Evolutionary conservation across 2,113 vertebrate genomes (phyloP).

Genomic region (Benitochromis conjunctus): DNA sequence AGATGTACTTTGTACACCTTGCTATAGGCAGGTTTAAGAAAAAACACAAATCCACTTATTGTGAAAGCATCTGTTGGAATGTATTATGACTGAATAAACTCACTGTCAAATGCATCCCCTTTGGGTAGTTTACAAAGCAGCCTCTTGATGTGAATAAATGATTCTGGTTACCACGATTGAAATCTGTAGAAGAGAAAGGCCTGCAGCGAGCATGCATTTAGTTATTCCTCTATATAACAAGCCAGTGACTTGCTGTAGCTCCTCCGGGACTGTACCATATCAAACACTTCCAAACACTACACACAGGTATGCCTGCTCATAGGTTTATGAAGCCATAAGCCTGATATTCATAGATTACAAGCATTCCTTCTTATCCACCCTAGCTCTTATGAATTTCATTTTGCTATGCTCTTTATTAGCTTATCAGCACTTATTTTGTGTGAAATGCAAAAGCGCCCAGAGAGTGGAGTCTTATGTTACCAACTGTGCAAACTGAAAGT

Average conservation of each 20-base stretch:
- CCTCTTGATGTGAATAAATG: slow-evolving; percentile 58
- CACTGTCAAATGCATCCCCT: slow-evolving; percentile 44
- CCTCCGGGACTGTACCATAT: slow-evolving; percentile 7
- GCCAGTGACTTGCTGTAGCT: neutral
- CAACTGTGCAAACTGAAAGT: slow-evolving; percentile 22
- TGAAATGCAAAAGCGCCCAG: neutral
- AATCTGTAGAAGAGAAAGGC: slow-evolving; percentile 40
- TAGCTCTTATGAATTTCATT: neutral
- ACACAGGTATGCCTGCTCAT: neutral
- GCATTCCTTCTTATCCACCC: neutral
- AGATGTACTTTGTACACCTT: slow-evolving; percentile 37
- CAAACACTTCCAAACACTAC: neutral
- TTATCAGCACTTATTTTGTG: neutral
- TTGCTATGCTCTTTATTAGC: neutral
- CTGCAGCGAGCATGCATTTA: slow-evolving; percentile 41
- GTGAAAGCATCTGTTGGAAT: slow-evolving; percentile 32
- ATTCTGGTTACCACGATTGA: slow-evolving; percentile 51
- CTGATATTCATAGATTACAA: slow-evolving; percentile 21
- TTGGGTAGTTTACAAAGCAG: slow-evolving; percentile 48
- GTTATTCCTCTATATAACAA: slow-evolving; percentile 41
- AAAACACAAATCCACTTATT: slow-evolving; percentile 31
- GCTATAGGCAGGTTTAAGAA: slow-evolving; percentile 7
- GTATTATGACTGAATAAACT: slow-evolving; percentile 51
- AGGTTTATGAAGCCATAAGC: neutral
- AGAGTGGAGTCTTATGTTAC: slow-evolving; percentile 18